These are phyloP conservation scores for Engystomops pustulosus DNA, from an alignment of 2,113 vertebrate species.

Conservation along the genomic window DNA sequence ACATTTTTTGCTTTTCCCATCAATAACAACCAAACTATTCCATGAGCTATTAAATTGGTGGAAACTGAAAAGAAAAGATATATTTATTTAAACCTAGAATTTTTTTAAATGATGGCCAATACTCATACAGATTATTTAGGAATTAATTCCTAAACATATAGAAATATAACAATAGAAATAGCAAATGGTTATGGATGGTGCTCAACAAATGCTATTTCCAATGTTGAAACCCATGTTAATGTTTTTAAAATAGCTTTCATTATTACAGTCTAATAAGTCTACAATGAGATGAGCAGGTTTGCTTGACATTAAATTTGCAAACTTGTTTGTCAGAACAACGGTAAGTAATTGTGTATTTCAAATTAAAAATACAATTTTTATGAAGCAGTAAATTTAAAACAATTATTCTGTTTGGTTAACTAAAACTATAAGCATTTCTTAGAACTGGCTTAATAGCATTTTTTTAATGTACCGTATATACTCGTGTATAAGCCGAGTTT, in stretches of 20 bases:
- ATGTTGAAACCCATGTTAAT: not conserved
- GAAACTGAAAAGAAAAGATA: too few relatives aligned
- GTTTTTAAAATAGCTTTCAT: not conserved
- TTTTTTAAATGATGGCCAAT: not conserved
- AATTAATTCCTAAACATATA: too few relatives aligned
- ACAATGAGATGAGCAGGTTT: slow-evolving; percentile 5
- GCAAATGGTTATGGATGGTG: not conserved
- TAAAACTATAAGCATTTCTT: not conserved
- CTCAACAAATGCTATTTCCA: not conserved
- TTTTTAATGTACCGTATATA: too few relatives aligned
- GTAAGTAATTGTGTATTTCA: slow-evolving; percentile 7
- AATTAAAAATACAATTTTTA: slow-evolving; percentile 7
- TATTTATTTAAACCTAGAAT: too few relatives aligned
- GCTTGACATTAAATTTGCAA: slow-evolving; percentile 17
- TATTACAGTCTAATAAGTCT: slow-evolving; percentile 23
- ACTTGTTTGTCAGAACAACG: not conserved
- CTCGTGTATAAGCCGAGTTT: too few relatives aligned
- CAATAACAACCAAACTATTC: too few relatives aligned
- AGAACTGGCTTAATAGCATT: not conserved
- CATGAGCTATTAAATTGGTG: too few relatives aligned
- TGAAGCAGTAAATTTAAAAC: slow-evolving; percentile 15
- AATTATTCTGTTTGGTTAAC: slow-evolving; percentile 16
- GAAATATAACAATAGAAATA: too few relatives aligned
- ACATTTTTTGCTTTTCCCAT: too few relatives aligned
- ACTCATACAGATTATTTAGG: not conserved